Conservation (phyloP, 2,113 vertebrate genomes). For the Laticauda laticaudata region DNA sequence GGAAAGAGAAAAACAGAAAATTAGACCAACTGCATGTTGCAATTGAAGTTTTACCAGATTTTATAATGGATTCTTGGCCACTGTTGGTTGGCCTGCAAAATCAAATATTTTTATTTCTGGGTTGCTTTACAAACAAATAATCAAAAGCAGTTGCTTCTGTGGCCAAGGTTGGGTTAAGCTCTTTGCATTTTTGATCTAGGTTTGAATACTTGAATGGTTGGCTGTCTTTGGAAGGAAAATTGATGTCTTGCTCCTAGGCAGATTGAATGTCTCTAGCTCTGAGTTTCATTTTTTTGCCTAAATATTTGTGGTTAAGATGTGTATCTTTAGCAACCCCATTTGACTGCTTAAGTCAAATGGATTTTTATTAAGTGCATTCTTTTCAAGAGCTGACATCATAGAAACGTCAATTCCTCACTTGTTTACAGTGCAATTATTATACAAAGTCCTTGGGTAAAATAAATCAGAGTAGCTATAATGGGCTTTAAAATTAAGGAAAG, state of each 20-base stretch:
- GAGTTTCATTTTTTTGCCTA: not conserved
- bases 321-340: rapidly evolving
- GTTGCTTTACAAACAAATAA: not conserved
- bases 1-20: not conserved
- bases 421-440: not conserved
- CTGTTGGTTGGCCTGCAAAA: not conserved
- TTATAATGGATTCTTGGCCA: not conserved
- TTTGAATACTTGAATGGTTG: slow-evolving; percentile 10
- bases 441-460: not conserved
- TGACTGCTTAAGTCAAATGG: not conserved
- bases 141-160: not conserved
- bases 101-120: not conserved
- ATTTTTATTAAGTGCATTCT: rapidly evolving
- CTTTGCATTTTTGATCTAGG: not conserved
- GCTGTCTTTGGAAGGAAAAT: not conserved
- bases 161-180: not conserved
- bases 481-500: not conserved
- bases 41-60: not conserved
- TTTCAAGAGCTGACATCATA: not conserved
- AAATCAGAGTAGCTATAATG: not conserved
- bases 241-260: rapidly evolving
- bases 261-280: not conserved
- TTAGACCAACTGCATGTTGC: not conserved
- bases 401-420: not conserved
- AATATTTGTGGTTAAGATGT: not conserved